Evolutionary conservation across 2,113 vertebrate species (phyloP).

Genomic region (Ammodramus savannarum): DNA sequence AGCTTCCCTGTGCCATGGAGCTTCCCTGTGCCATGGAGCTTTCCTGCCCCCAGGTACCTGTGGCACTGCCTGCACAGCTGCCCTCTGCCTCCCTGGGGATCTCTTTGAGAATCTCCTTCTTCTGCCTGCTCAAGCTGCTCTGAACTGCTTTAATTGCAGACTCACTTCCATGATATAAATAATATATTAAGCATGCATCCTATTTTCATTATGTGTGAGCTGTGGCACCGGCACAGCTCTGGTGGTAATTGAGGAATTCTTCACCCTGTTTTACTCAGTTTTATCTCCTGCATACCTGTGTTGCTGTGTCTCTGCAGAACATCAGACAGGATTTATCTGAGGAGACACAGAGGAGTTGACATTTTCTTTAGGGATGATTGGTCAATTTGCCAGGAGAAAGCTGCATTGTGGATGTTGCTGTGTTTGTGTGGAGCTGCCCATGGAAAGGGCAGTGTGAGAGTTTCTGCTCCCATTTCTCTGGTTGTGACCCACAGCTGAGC

Average conservation of each 20-base stretch:
- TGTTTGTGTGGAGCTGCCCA: neutral
- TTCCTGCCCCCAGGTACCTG: neutral
- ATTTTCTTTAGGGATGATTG: constrained; percentile 1
- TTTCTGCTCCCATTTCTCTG: neutral
- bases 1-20: too few species aligned
- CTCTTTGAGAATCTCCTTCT: neutral
- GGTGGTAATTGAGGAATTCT: neutral
- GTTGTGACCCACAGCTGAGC: neutral
- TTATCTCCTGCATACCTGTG: neutral
- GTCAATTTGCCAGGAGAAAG: neutral
- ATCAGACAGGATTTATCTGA: neutral
- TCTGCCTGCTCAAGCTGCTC: neutral
- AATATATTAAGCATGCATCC: neutral
- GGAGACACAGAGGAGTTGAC: neutral
- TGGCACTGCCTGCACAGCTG: neutral
- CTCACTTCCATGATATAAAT: neutral
- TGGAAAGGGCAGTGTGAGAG: neutral
- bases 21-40: too few species aligned
- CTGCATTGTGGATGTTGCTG: neutral
- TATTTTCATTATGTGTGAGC: neutral
- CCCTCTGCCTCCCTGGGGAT: neutral
- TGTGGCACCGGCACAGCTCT: neutral
- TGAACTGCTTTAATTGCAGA: neutral
- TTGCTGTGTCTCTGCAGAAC: neutral
- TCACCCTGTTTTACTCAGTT: neutral